Evolutionary conservation across 2,797 vertebrate genomes (phyloP).

Genomic region (Gila robusta): DNA sequence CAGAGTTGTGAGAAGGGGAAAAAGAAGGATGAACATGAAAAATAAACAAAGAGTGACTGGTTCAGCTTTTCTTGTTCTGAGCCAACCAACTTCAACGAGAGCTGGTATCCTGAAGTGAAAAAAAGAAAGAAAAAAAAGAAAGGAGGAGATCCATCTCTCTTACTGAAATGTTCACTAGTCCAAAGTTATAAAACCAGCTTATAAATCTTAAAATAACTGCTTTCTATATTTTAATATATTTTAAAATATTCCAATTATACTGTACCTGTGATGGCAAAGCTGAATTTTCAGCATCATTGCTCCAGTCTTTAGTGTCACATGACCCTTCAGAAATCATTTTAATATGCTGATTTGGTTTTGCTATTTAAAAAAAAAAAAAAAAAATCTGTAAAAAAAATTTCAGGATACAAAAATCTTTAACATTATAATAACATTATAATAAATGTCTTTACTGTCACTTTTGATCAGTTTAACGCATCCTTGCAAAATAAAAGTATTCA

Average conservation of each 20-base stretch:
- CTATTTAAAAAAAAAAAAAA: too few relatives aligned
- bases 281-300: not conserved
- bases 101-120: not conserved
- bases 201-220: not conserved
- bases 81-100: not conserved
- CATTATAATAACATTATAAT: too few relatives aligned
- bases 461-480: too few relatives aligned
- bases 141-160: slow-evolving; percentile 18
- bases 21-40: not conserved
- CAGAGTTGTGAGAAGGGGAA: not conserved
- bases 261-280: not conserved
- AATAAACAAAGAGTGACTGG: not conserved
- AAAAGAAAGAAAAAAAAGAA: not conserved
- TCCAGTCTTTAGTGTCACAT: not conserved
- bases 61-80: slow-evolving; percentile 22
- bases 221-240: not conserved
- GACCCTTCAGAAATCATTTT: too few relatives aligned
- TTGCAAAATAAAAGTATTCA: too few relatives aligned
- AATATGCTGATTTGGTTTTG: too few relatives aligned
- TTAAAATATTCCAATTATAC: not conserved
- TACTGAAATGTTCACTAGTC: slow-evolving; percentile 33
- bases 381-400: too few relatives aligned
- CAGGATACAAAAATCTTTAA: too few relatives aligned
- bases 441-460: too few relatives aligned
- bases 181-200: slow-evolving; percentile 48